Conservation (phyloP, 1,140 invertebrate genomes). For the Elysia chlorotica region DNA sequence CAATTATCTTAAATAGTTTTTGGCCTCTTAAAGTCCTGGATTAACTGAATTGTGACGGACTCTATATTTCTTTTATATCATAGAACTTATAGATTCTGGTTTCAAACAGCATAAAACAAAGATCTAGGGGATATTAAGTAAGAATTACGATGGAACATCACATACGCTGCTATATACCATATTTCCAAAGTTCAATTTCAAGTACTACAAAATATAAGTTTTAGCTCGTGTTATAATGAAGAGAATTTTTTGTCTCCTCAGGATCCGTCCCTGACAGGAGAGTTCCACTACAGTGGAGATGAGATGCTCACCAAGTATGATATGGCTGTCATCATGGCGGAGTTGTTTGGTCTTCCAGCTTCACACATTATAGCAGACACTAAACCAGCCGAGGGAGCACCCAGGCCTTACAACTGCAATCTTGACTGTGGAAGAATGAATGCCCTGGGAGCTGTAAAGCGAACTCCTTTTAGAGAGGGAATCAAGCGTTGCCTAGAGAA, state of each 20-base stretch:
- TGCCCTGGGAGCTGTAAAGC: constrained; percentile 55
- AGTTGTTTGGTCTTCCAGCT: constrained; percentile 58
- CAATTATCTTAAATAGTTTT: too few relatives aligned
- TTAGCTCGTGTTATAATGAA: neutral
- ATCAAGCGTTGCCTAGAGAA: constrained; percentile 55
- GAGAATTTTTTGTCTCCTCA: constrained; percentile 19
- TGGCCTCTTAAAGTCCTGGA: too few relatives aligned
- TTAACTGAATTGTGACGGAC: too few relatives aligned
- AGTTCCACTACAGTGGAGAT: constrained; percentile 66
- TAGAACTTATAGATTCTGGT: too few relatives aligned
- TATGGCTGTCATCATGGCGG: constrained; percentile 65
- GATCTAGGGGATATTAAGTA: too few relatives aligned
- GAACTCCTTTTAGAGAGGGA: constrained; percentile 62
- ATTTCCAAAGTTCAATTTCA: neutral
- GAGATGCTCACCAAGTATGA: constrained; percentile 68
- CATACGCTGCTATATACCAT: too few relatives aligned
- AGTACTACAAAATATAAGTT: neutral
- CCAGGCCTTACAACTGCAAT: constrained; percentile 63
- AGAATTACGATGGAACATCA: too few relatives aligned
- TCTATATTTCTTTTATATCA: too few relatives aligned
- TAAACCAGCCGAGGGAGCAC: constrained; percentile 46
- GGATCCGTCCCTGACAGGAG: constrained; percentile 54
- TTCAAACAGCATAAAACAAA: too few relatives aligned
- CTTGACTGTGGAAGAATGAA: constrained; percentile 61
- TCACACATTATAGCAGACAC: constrained; percentile 56